A percentile compares a stretch with the other conserved stretches of the same genome.
Conservation (phyloP, 1,140 invertebrate genomes). For the Drosophila eugracilis region DNA sequence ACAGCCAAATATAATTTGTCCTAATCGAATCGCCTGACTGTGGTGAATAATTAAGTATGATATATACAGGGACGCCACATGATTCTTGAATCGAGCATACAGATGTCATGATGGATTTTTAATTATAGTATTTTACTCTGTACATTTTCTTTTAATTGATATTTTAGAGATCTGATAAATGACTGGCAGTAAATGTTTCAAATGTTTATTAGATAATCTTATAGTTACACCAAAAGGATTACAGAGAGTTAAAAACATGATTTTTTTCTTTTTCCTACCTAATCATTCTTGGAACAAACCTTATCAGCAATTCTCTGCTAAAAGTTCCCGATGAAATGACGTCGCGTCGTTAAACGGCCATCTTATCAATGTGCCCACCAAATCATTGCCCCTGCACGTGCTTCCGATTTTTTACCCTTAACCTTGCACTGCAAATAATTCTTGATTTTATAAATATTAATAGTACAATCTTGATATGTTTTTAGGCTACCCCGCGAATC, state of each 20-base stretch:
- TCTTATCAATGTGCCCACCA: conserved; percentile 21
- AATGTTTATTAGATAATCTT: too few species aligned
- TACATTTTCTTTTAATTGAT: too few species aligned
- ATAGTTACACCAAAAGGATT: too few species aligned
- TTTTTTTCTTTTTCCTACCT: not conserved
- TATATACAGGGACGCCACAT: not conserved
- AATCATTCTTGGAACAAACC: not conserved
- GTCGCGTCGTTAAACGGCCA: conserved; percentile 26
- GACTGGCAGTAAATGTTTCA: too few species aligned
- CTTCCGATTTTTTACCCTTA: conserved; percentile 22
- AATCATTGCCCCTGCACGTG: conserved; percentile 28
- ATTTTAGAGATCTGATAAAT: too few species aligned
- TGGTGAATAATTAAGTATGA: not conserved
- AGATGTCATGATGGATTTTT: too few species aligned
- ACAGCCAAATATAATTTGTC: not conserved
- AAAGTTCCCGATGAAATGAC: conserved; percentile 22
- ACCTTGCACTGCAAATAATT: not conserved
- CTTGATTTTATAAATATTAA: not conserved
- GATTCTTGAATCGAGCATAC: not conserved
- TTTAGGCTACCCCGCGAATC: conserved; percentile 68
- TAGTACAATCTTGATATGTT: not conserved
- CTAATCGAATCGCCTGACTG: conserved; percentile 4
- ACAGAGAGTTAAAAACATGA: not conserved
- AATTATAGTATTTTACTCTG: too few species aligned
- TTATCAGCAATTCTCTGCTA: conserved; percentile 7